Base-by-base conservation (phyloP, 2,113 vertebrate genomes). In the Hippocampus guttulatus region DNA sequence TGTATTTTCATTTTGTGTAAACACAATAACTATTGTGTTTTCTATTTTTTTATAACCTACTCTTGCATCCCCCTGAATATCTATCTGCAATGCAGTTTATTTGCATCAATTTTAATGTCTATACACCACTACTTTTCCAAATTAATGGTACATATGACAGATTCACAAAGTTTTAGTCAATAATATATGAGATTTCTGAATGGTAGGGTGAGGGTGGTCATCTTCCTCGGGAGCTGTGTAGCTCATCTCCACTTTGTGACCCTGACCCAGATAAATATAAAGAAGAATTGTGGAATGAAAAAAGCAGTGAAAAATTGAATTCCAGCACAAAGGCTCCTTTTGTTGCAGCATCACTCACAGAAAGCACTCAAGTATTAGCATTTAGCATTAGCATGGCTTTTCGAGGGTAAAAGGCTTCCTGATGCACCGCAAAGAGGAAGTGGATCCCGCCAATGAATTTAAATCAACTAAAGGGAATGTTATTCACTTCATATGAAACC, bases 231-330 rank as follows among this genome's bases (percentile, higher is more conserved):
- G 45, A 41, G 64, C 57, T 57, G 23, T 1, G 20, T 9, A 7
- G 20, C 21, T 54, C 52, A 20, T 57, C n/a, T 14, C n/a, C 55
- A 11, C 67, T 38, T 7, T 0, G 27, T 33, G 30, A n/a, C 55
- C 65, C 41, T 69, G 69, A 78, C 61, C 66, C 64, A 63, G 54
- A 71, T 79, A 64, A 57, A 75, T 66, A 61, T 68, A 57, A 27
- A 57, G 16, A 58, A 55, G 45, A 79, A 54, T 57, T 16, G 45
- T 67, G 20, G 25, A 30, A 45, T 43, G 25, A 5, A 70, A 9
- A 47, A 61, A 41, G 49, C n/a, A 15, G 54, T 1, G n/a, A 41
- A 20, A 54, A 57, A 25, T 14, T 9, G 23, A 57, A 57, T 23
- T 23, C 9, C 7, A 57, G 23, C 55, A 25, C 3, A 57, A 57